These are phyloP conservation scores for Kradibia gibbosae DNA, from an alignment of 1,140 invertebrate species.

Conservation along the genomic window DNA sequence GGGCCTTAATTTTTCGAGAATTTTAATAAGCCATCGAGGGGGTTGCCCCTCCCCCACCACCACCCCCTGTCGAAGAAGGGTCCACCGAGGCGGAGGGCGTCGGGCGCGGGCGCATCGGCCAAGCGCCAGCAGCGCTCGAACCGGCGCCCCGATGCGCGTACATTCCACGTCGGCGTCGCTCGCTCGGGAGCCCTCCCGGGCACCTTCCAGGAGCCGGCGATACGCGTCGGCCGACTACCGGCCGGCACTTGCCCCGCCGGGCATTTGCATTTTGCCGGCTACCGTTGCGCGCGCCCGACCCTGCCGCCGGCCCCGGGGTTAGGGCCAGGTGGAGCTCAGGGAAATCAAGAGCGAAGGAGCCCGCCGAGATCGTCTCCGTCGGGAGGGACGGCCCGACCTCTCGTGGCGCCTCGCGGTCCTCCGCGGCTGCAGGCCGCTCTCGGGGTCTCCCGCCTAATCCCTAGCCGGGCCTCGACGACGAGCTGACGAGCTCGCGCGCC, in stretches of 20 bases:
- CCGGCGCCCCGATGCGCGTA: constrained; percentile 36
- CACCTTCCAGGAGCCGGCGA: constrained; percentile 10
- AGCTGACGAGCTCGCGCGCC: too few relatives aligned
- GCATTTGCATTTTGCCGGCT: constrained; percentile 49
- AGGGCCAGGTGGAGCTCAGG: background rate
- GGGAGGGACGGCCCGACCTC: too few relatives aligned
- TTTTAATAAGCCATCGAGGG: constrained; percentile 28
- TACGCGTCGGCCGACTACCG: constrained; percentile 23
- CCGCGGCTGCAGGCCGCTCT: too few relatives aligned
- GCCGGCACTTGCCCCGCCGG: constrained; percentile 22
- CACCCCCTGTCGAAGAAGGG: too few relatives aligned
- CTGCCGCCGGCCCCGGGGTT: background rate
- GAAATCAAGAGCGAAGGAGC: constrained; percentile 7
- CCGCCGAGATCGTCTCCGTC: too few relatives aligned
- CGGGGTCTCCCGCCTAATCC: too few relatives aligned
- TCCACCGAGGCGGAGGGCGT: too few relatives aligned
- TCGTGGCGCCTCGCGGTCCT: too few relatives aligned
- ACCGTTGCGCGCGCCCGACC: constrained; percentile 58
- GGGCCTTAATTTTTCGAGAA: constrained; percentile 1
- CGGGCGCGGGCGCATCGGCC: too few relatives aligned
- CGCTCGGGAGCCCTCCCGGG: background rate
- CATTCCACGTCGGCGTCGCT: constrained; percentile 44
- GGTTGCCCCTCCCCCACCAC: too few relatives aligned
- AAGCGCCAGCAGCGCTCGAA: constrained; percentile 34
- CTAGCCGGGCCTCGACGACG: too few relatives aligned